Base-by-base conservation (phyloP, 1,140 invertebrate genomes). In the Sinonovacula constricta region DNA sequence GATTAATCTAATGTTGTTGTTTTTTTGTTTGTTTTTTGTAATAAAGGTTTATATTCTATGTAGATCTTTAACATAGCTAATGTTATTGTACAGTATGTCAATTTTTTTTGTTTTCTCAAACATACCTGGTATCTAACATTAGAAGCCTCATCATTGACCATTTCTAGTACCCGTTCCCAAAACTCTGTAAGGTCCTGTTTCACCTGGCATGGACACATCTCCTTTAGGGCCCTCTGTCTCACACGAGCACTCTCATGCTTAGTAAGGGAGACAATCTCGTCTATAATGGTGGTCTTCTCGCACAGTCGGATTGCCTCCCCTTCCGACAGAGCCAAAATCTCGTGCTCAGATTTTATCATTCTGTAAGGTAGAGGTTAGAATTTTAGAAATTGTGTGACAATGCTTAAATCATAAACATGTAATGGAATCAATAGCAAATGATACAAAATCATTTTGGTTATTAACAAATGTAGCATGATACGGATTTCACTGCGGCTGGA, bases 141-240 rank as follows among this genome's bases (percentile, higher is more conserved):
- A 22, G 69, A 63, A 24, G 83, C 83, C 30, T 86, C 85, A 67
- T 90, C 88, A 54, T 81, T 66, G 0, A 86, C 70, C 89, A 91
- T 90, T 78, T 90, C 83, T 10, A 90, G 65, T 3, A 91, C 87
- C 26, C 89, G 78, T n/a, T 83, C 78, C 89, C 89, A 91, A 82
- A 91, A 91, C 5, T 86, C 86, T 0, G 81, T 63, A 10, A 88
- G 80, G 76, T 91, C 87, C 22, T 84, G 80, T 63, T 90, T 85
- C 0, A 91, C 89, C 28, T 88, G 78, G 72, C 89, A 91, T 3
- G 89, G 89, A 74, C 89, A 91, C 88, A 91, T 91, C 79, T 91
- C 87, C 53, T 84, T 83, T 0, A 91, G 79, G 18, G 89, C 88
- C 57, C 70, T 82, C 81, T 89, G 85, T 66, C 89, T 75, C 18